A percentile compares a stretch with the other conserved stretches of the same genome.
Conservation (phyloP, 2,113 vertebrate genomes). For the Tychaedon coryphoeus region DNA sequence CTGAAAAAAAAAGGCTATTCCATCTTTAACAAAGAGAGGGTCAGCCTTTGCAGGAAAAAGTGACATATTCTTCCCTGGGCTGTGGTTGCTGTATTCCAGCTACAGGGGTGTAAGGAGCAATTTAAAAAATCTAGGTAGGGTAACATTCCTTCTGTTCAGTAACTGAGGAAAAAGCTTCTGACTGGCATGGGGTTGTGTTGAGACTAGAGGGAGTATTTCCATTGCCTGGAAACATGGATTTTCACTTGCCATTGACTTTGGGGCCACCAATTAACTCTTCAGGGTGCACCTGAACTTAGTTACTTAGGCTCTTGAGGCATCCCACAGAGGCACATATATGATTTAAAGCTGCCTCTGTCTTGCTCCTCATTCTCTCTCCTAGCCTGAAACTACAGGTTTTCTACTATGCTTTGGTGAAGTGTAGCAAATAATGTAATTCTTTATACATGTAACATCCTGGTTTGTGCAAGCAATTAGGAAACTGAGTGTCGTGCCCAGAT, state of each 20-base stretch:
- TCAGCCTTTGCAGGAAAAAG: neutral
- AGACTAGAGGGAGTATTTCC: slow-evolving; percentile 1
- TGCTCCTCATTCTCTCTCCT: neutral
- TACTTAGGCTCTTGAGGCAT: neutral
- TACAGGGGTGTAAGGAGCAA: neutral
- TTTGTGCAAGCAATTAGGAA: slow-evolving; percentile 50
- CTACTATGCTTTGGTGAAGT: neutral
- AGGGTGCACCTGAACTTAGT: neutral
- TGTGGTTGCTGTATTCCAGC: neutral
- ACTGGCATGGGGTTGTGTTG: neutral
- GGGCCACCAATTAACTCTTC: neutral
- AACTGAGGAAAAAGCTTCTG: slow-evolving; percentile 13
- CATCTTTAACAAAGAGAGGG: neutral
- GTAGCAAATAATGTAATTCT: slow-evolving; percentile 23
- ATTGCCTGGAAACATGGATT: slow-evolving; percentile 30
- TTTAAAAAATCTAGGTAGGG: neutral
- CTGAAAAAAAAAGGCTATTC: neutral
- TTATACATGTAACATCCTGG: slow-evolving; percentile 7
- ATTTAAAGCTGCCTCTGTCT: slow-evolving; percentile 10
- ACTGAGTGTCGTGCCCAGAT: slow-evolving; percentile 10
- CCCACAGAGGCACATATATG: neutral
- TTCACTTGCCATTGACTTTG: slow-evolving; percentile 27
- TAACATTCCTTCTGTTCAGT: slow-evolving; percentile 13
- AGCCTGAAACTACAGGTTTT: neutral
- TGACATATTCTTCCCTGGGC: neutral